These are phyloP conservation scores for Drosophila subobscura DNA, from an alignment of 1,140 invertebrate genomes.

Conservation along the genomic window DNA sequence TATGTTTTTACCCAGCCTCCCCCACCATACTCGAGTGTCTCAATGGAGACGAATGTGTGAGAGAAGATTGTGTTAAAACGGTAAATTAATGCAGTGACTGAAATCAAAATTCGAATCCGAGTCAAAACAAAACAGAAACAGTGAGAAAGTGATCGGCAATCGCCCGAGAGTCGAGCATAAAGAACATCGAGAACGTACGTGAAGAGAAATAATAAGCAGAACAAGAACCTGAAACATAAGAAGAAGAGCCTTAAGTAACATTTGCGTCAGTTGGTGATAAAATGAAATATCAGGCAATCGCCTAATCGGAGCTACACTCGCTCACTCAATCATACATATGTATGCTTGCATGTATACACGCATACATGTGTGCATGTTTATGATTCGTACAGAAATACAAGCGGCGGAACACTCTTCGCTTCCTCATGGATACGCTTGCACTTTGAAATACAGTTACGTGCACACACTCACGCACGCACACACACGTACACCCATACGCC, in stretches of 20 bases:
- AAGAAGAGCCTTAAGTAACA: conserved; percentile 51
- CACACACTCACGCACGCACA: conserved; percentile 38
- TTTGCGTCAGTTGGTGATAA: conserved; percentile 60
- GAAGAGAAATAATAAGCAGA: not conserved
- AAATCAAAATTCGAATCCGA: not conserved
- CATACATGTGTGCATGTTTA: conserved; percentile 39
- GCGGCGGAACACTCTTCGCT: conserved; percentile 24
- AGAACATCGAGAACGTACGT: too few relatives aligned
- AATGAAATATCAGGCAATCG: conserved; percentile 47
- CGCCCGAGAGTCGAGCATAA: too few relatives aligned
- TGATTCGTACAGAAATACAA: conserved; percentile 18
- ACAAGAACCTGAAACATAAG: conserved; percentile 5
- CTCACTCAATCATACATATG: not conserved
- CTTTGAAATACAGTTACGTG: conserved; percentile 78
- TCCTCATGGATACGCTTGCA: conserved; percentile 66
- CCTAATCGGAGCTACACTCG: conserved; percentile 60
- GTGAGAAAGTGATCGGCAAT: not conserved
- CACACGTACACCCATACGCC: conserved; percentile 22
- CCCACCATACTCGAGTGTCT: too few relatives aligned
- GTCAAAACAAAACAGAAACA: conserved; percentile 11
- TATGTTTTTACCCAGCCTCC: not conserved
- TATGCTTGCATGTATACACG: conserved; percentile 12
- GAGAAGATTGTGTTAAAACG: conserved; percentile 5
- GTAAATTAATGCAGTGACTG: too few relatives aligned
- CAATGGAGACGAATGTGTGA: too few relatives aligned